Conservation (phyloP, 2,797 vertebrate genomes). For the Heliangelus exortis region DNA sequence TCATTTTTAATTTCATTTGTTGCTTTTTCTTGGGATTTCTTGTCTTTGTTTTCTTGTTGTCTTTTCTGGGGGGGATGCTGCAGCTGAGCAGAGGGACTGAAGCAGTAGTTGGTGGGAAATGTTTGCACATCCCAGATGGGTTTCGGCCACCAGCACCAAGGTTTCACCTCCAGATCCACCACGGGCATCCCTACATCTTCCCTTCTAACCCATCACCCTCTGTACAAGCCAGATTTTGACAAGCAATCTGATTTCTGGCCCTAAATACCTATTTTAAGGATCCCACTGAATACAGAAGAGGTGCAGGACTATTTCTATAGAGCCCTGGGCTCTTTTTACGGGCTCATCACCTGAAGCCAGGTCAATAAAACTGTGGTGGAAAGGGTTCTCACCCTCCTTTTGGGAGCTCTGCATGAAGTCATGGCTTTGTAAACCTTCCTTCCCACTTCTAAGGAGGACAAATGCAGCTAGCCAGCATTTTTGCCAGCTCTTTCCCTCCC, state of each 20-base stretch:
- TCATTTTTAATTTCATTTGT: neutral
- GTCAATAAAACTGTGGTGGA: neutral
- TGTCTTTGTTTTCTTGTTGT: too few relatives aligned
- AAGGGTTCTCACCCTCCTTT: neutral
- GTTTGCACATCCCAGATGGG: too few relatives aligned
- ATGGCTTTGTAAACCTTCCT: neutral
- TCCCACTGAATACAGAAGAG: neutral
- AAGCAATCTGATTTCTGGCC: neutral
- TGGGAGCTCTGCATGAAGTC: neutral
- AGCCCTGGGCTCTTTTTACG: neutral
- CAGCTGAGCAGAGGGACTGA: neutral
- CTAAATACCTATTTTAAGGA: neutral
- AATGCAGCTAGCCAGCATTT: constrained; percentile 34
- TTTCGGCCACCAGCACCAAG: neutral
- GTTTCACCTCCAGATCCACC: neutral
- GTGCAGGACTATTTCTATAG: neutral
- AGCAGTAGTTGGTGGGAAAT: neutral
- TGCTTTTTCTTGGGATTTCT: neutral
- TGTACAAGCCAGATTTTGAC: neutral
- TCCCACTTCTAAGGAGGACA: neutral
- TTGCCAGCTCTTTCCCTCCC: constrained; percentile 64
- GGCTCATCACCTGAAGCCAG: neutral
- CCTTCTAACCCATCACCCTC: neutral
- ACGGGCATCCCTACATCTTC: accelerated
- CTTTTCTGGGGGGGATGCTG: too few relatives aligned